Evolutionary conservation across 2,888 invertebrate species (phyloP), one percentile per base, ranked within the genome.

Genomic region (Tetheella fluctuosa): DNA sequence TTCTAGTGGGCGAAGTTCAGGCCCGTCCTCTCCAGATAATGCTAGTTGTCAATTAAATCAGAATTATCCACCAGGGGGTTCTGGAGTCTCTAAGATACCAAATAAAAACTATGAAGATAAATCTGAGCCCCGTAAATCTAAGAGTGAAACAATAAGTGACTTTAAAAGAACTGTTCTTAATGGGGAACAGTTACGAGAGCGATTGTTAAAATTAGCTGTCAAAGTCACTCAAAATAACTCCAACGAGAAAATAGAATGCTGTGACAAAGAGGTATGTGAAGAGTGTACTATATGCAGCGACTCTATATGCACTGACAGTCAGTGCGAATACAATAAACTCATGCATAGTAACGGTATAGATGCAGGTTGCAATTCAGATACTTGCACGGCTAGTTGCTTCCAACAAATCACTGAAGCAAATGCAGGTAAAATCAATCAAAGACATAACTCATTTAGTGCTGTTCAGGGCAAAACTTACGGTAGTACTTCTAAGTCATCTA

Each of bases 1-100:
- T 0, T 97, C 97, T 34, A 97, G 97, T 74, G 95, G 96, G 54
- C 93, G 95, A 53, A 95, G 95, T 77, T 95, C 95, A 58, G 94
- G 94, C 23, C 94, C 94, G n/a, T 95, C 95, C 0, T 94, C 95
- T 59, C 95, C 95, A 5, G 95, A 95, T 76, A 89, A 90, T 76
- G 89, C 86, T 59, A 94, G 88, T 85, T 90, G 85, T 90, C 93
- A 89, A 87, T 92, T 86, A 88, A 93, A 85, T 79, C 94, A 85
- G 84, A 94, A 81, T 78, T 92, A 84, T 64, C 70, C 76, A 73
- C 87, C 85, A 71, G 83, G 70, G 25, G 93, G 79, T 77, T 65
- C 89, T 65, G 73, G 79, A 23, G 60, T 73, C 42, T 60, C 87
- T 34, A 90, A 89, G 77, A 61, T 70, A 39, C 63, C 78, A 48